Base-by-base conservation (phyloP, 2,113 vertebrate genomes). In the Lathamus discolor region DNA sequence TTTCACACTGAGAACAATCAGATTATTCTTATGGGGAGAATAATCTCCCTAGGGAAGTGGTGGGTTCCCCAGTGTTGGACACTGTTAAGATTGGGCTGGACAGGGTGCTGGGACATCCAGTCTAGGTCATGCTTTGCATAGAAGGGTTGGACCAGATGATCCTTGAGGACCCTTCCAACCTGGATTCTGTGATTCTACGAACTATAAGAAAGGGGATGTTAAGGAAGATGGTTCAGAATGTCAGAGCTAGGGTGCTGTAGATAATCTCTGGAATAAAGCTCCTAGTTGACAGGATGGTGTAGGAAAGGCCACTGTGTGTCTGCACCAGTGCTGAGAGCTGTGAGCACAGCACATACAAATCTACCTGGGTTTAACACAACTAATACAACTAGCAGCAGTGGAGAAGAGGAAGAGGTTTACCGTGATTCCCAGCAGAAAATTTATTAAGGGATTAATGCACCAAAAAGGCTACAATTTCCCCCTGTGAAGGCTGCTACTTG, bases 121-220 rank as follows among this genome's bases (percentile, higher is more conserved):
- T 35, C 57, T 59, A 35, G 33, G 33, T 59, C 57, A 35, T 35
- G 13, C 13, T 59, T 59, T 59, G 33, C 33, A 13, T 59, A 35
- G 57, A 59, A 24, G 35, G 57, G 33, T 15, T n/a, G 57, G 57
- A 57, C 55, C 55, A 33, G 12, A 57, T 57, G 55, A 59, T 14
- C n/a, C 22, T 14, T 59, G 57, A n/a, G 57, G 33, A n/a, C 57
- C 20, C n/a, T 59, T 59, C 55, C 33, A 59, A n/a, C 20, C 55
- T 59, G 55, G 33, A 59, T 59, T 59, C 55, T 59, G 20, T 59
- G 55, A 23, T n/a, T n/a, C 20, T n/a, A 57, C 13, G n/a, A 6
- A 23, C 31, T 2, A 7, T 0, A 17, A 17, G 19, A 9, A 43
- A 5, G 0, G 0, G 10, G 6, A 4, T 43, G 37, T 8, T 27